Evolutionary conservation across 2,797 vertebrate genomes (phyloP).

Genomic region (Myripristis jacobus): DNA sequence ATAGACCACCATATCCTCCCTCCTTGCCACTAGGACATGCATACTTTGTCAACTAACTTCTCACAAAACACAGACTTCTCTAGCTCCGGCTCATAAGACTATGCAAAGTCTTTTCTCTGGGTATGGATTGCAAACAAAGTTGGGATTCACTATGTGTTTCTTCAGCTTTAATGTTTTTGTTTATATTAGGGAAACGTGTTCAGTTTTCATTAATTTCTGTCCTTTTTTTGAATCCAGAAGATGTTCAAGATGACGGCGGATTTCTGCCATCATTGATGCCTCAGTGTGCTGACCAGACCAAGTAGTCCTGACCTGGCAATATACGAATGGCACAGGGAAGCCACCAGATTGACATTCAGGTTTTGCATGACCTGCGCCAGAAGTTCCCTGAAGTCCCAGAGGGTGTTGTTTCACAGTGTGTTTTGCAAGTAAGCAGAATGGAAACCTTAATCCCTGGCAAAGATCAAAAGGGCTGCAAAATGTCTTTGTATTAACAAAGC

Average conservation of each 20-base stretch:
- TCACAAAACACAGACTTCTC: conserved; percentile 28
- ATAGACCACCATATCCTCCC: conserved; percentile 19
- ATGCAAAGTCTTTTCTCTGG: background rate
- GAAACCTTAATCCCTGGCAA: background rate
- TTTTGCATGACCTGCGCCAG: conserved; percentile 99
- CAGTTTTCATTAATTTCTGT: background rate
- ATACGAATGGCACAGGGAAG: conserved; percentile 99
- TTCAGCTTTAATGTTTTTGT: background rate
- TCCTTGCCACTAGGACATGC: conserved; percentile 3
- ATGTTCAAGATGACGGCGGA: conserved; percentile 90
- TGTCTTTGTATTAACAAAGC: too few relatives aligned
- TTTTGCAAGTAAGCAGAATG: conserved; percentile 88
- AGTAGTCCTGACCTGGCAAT: conserved; percentile 90
- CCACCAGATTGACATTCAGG: conserved; percentile 99
- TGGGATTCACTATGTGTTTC: background rate
- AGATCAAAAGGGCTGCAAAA: background rate
- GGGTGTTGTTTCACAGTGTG: conserved; percentile 97
- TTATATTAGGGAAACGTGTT: background rate
- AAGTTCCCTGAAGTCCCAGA: conserved; percentile 99
- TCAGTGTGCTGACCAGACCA: conserved; percentile 84
- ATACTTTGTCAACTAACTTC: conserved; percentile 25
- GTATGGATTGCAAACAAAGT: background rate
- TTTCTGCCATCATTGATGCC: conserved; percentile 84
- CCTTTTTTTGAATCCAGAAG: conserved; percentile 80
- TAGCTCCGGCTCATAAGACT: background rate